Conservation (phyloP, 2,113 vertebrate genomes). For the western clawed frog (Xenopus tropicalis) region UCB_Xtro_10.0 CM004443.2:175278001-175278500, state of each 20-base stretch:
- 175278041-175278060: too few relatives aligned
- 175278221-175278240: too few relatives aligned
- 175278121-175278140: slow-evolving; percentile 42
- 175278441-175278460: slow-evolving; percentile 48
- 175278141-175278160: too few relatives aligned
- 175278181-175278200: too few relatives aligned
- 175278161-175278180: too few relatives aligned
- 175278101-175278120: slow-evolving; percentile 9
- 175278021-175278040: too few relatives aligned
- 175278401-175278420: slow-evolving; percentile 54
- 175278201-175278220: too few relatives aligned
- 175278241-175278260: background rate
- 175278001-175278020: too few relatives aligned
- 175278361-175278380: slow-evolving; percentile 53
- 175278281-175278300: slow-evolving; percentile 24
- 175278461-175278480: slow-evolving; percentile 52
- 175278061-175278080: too few relatives aligned
- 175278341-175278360: slow-evolving; percentile 56
- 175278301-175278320: slow-evolving; percentile 46
- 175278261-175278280: slow-evolving; percentile 46
- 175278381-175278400: slow-evolving; percentile 49
- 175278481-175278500: slow-evolving; percentile 46
- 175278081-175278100: too few relatives aligned
- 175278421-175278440: slow-evolving; percentile 42
- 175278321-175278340: slow-evolving; percentile 39